Evolutionary conservation across 2,113 vertebrate species (phyloP), one percentile per base, ranked within the genome.

Genomic region (Sialia sialis): DNA sequence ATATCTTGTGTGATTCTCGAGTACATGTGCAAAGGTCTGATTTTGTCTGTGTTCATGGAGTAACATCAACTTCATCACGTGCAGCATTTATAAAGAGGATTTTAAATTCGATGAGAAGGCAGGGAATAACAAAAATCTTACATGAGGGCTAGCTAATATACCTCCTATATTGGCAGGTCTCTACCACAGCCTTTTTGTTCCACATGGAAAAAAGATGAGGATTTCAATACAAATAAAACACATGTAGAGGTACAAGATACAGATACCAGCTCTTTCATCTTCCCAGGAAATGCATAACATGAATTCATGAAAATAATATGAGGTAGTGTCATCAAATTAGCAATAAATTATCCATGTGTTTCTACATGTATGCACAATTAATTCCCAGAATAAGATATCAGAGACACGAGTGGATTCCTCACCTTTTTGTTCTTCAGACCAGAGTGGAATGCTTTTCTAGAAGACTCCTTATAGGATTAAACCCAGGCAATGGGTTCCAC

Each of bases 21-120:
- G 13, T 48, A 36, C 8, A 10, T 6, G 63, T 0, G 0, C 29
- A 63, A 63, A 62, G 12, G 23, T 46, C 32, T 84, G n/a, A 46
- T 63, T 73, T 63, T 86, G 27, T 73, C 54, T 59, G 6, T 49
- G 21, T 10, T 44, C 11, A 12, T 20, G 18, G 32, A 69, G 32
- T 27, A 51, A 43, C 4, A 36, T 22, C 18, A 36, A 34, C 20
- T 14, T 22, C 30, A 46, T 27, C 29, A 79, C 18, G 68, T 48
- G 7, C 66, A 38, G 32, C 16, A 56, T 23, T 89, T 89, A 43
- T 46, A 68, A 76, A 73, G 20, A 29, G 13, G 2, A 39, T 23
- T 81, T 66, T 2, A 80, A 81, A 52, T 12, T 38, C 22, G 18
- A 91, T 38, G 26, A 64, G 25, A 72, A 76, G 36, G 7, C 41